Evolutionary conservation across 2,113 vertebrate genomes (phyloP).

Genomic region (Smithornis capensis): DNA sequence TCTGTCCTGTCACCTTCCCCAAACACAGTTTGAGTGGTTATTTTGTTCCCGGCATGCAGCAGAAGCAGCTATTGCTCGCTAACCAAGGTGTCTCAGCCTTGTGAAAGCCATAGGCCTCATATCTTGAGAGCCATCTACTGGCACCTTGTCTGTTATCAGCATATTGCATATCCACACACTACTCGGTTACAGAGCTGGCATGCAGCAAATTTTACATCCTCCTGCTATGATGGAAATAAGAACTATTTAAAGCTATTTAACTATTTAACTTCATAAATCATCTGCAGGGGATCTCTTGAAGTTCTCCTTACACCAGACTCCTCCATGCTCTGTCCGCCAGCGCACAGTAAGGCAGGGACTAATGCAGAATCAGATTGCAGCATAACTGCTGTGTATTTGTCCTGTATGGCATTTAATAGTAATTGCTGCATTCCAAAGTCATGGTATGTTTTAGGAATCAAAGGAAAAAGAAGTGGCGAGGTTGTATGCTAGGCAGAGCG

Average conservation of each 20-base stretch:
- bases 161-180: neutral
- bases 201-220: neutral
- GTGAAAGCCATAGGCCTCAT: constrained; percentile 31
- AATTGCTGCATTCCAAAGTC: neutral
- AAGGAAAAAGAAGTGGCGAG: neutral
- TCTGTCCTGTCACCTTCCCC: neutral
- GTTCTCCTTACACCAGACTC: neutral
- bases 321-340: neutral
- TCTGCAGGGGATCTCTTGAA: neutral
- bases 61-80: neutral
- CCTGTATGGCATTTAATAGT: accelerated
- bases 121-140: constrained; percentile 68
- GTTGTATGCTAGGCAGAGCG: neutral
- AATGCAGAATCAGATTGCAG: neutral
- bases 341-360: neutral
- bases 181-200: neutral
- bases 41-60: neutral
- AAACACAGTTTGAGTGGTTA: neutral
- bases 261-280: neutral
- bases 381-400: neutral
- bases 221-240: neutral
- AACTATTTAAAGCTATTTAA: neutral
- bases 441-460: neutral
- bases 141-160: constrained; percentile 35
- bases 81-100: neutral